Base-by-base conservation (phyloP, 2,888 invertebrate genomes). In the Anthophora plumipes region DNA sequence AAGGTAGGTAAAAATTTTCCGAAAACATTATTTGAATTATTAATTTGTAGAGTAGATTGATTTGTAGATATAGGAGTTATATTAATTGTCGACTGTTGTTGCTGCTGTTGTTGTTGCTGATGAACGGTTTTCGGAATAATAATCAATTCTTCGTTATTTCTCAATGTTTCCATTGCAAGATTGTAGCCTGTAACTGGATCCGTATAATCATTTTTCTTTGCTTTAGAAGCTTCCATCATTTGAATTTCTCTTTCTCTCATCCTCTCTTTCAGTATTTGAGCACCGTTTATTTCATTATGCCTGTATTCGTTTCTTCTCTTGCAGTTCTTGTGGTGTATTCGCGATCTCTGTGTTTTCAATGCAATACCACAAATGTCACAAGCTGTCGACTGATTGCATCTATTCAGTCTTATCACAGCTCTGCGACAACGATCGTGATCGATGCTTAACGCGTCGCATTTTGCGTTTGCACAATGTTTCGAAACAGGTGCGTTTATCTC, bases 181-280 rank as follows among this genome's bases (percentile, higher is more conserved):
- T 83, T 89, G 68, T 90, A 85, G 11, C 89, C 91, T 5, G 71
- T 84, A 1, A 88, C 71, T 9, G 92, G 90, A 76, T 93, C 91
- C 17, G 88, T 70, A 20, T 92, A 91, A 60, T 93, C 88, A 9
- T 84, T 88, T 52, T 75, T 90, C 22, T 89, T 92, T 9, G 77
- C 43, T 70, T 86, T 92, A 17, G 85, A 80, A 7, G 86, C 87
- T 60, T 91, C 90, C 8, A 92, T 74, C 63, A 93, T 88, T 76
- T 93, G 91, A 7, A 93, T 67, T 68, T 93, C 93, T 43, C 91
- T 85, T 43, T 91, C 89, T 2, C 92, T 89, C 92, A 93, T 92
- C 68, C 91, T 86, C 31, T 90, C 88, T 41, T 89, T 90, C 54
- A 91, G 59, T 22, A 93, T 83, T 63, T 92, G 89, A 0, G 86